phyloP scores from a whole-genome alignment of 2,888 invertebrate genomes.

The Teinopalpus imperialis region DNA sequence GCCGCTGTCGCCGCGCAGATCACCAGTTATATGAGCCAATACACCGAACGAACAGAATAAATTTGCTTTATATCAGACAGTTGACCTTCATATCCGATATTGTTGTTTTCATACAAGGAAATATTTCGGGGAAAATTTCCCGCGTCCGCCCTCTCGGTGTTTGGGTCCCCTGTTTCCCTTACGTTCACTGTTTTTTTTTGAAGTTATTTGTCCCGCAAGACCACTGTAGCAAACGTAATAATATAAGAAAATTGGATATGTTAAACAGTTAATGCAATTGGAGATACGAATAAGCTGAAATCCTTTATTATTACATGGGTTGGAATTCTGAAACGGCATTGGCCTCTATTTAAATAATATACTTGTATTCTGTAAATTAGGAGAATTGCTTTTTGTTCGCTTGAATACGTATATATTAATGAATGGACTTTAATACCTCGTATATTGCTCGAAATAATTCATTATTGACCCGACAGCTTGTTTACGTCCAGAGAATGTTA shows the following conservation, averaged over 20 bases:
- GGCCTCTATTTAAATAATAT: slow-evolving; percentile 9
- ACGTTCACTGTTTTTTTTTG: slow-evolving; percentile 44
- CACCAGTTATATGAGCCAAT: slow-evolving; percentile 79
- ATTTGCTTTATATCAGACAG: slow-evolving; percentile 75
- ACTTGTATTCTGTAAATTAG: slow-evolving; percentile 14
- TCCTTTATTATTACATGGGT: slow-evolving; percentile 30
- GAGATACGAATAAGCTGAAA: slow-evolving; percentile 32
- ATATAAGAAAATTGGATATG: slow-evolving; percentile 52
- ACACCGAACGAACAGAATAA: slow-evolving; percentile 76
- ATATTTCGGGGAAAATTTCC: slow-evolving; percentile 56
- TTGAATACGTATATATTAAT: too few species aligned
- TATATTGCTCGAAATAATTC: too few species aligned
- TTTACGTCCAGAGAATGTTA: too few species aligned
- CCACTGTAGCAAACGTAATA: slow-evolving; percentile 42
- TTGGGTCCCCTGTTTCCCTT: slow-evolving; percentile 40
- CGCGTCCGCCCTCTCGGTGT: slow-evolving; percentile 49
- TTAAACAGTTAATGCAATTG: slow-evolving; percentile 43
- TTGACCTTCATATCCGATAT: slow-evolving; percentile 79
- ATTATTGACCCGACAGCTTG: too few species aligned
- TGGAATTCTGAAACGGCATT: slow-evolving; percentile 20
- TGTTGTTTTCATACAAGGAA: slow-evolving; percentile 67
- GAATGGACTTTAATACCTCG: too few species aligned
- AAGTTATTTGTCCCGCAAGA: slow-evolving; percentile 48
- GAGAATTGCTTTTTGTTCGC: not conserved
- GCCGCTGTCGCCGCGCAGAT: slow-evolving; percentile 71